Percentiles rank a stretch among this genome's conserved stretches.
phyloP scores from a whole-genome alignment of 2,797 vertebrate species.

The Sebastes matsubarae region DNA sequence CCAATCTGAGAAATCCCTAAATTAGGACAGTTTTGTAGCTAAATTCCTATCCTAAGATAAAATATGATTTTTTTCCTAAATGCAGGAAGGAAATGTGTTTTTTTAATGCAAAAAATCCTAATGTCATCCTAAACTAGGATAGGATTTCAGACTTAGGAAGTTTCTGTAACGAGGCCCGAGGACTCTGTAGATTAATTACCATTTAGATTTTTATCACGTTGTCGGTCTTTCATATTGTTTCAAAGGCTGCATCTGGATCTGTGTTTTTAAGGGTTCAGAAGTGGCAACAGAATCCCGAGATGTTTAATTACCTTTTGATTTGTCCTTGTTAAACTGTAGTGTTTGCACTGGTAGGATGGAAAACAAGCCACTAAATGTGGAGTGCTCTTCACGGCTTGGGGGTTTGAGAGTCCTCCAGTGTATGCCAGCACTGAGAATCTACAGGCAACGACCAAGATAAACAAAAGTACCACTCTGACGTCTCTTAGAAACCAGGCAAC shows the following conservation, averaged over 20 bases:
- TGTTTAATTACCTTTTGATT: conserved; percentile 5
- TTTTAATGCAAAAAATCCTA: no score
- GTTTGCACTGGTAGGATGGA: neutral
- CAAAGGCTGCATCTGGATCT: neutral
- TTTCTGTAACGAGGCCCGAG: neutral
- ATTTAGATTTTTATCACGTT: neutral
- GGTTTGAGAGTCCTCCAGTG: conserved; percentile 28
- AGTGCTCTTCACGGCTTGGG: conserved; percentile 2
- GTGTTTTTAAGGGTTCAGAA: neutral
- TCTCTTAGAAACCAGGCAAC: conserved; percentile 43
- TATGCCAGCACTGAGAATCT: neutral
- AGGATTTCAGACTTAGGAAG: no score
- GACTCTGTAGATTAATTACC: neutral
- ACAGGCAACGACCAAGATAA: conserved; percentile 14
- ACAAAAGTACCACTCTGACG: conserved; percentile 17
- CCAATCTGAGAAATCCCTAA: no score
- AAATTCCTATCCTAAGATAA: no score
- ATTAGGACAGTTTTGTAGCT: no score
- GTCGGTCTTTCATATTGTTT: neutral
- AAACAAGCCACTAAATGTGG: conserved; percentile 6
- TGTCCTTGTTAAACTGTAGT: neutral
- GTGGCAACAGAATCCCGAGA: neutral
- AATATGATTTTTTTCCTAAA: no score
- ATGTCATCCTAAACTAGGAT: no score
- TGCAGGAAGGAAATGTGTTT: no score